These are phyloP conservation scores for Theocolax elegans DNA, from an alignment of 1,140 invertebrate species.

Conservation along the genomic window DNA sequence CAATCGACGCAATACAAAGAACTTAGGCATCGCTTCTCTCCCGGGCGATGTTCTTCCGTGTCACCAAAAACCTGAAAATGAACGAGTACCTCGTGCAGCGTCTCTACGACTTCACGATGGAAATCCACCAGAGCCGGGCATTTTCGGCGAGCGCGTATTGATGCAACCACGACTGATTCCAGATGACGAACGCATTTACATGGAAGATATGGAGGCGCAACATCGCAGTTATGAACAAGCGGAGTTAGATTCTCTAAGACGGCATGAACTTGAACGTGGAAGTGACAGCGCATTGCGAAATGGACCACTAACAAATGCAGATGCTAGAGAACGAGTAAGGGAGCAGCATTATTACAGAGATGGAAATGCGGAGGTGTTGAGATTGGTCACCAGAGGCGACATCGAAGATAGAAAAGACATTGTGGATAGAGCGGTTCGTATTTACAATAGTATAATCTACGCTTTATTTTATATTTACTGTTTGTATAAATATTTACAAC, in stretches of 20 bases:
- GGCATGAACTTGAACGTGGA: slow-evolving; percentile 81
- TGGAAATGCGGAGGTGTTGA: slow-evolving; percentile 83
- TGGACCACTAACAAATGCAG: slow-evolving; percentile 39
- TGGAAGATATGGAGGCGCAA: slow-evolving; percentile 65
- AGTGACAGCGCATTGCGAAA: slow-evolving; percentile 69
- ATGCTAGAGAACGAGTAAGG: slow-evolving; percentile 62
- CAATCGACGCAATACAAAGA: slow-evolving; percentile 73
- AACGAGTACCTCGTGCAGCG: slow-evolving; percentile 6
- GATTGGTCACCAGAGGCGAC: slow-evolving; percentile 79
- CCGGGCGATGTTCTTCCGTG: slow-evolving; percentile 56
- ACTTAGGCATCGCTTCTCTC: slow-evolving; percentile 57
- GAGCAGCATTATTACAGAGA: slow-evolving; percentile 83
- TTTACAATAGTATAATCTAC: too few species aligned
- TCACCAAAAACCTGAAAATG: not conserved
- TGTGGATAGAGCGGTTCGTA: slow-evolving; percentile 2
- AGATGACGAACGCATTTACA: slow-evolving; percentile 58
- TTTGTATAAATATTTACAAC: too few species aligned
- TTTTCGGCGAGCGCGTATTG: not conserved
- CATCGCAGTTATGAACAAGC: slow-evolving; percentile 58
- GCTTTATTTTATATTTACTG: too few species aligned
- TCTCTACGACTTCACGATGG: not conserved
- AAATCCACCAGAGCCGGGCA: not conserved
- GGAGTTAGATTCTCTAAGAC: slow-evolving; percentile 77
- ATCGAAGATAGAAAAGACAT: slow-evolving; percentile 63
- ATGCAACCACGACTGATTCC: slow-evolving; percentile 6